These are phyloP conservation scores for Heliconius hortense DNA, from an alignment of 2,888 invertebrate genomes.

Conservation along the genomic window DNA sequence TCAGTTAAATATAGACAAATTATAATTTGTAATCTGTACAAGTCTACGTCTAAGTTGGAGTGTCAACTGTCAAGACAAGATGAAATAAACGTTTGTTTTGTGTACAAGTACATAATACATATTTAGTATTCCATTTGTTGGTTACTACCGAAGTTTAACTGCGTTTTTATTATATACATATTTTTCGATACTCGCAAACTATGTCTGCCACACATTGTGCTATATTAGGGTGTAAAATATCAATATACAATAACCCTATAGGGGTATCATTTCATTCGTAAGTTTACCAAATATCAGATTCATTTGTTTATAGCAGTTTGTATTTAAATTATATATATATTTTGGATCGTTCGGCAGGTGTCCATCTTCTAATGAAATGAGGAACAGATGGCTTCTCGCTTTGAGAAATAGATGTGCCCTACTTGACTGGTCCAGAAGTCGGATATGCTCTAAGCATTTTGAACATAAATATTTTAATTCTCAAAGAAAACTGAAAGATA, in stretches of 20 bases:
- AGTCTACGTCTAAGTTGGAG: neutral
- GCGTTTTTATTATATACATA: neutral
- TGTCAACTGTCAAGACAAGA: neutral
- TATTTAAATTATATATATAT: neutral
- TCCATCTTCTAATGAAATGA: constrained; percentile 60
- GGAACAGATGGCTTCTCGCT: constrained; percentile 65
- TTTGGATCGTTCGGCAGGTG: constrained; percentile 51
- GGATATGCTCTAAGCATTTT: constrained; percentile 72
- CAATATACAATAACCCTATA: constrained; percentile 60
- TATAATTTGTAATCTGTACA: too few species aligned
- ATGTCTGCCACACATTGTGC: constrained; percentile 62
- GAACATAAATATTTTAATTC: constrained; percentile 66
- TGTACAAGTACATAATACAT: neutral
- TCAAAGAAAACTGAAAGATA: constrained; percentile 59
- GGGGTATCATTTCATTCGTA: constrained; percentile 64
- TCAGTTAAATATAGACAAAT: too few species aligned
- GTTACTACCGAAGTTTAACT: neutral
- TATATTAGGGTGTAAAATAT: constrained; percentile 64
- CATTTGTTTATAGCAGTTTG: constrained; percentile 20
- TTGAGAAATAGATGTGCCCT: constrained; percentile 62
- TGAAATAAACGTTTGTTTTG: neutral
- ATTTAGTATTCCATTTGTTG: neutral
- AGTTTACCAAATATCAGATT: constrained; percentile 45
- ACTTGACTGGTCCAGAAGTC: constrained; percentile 67
- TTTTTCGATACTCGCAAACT: constrained; percentile 18